These are phyloP conservation scores for Papilio polyxenes DNA, from an alignment of 1,140 invertebrate genomes.

Conservation along the genomic window DNA sequence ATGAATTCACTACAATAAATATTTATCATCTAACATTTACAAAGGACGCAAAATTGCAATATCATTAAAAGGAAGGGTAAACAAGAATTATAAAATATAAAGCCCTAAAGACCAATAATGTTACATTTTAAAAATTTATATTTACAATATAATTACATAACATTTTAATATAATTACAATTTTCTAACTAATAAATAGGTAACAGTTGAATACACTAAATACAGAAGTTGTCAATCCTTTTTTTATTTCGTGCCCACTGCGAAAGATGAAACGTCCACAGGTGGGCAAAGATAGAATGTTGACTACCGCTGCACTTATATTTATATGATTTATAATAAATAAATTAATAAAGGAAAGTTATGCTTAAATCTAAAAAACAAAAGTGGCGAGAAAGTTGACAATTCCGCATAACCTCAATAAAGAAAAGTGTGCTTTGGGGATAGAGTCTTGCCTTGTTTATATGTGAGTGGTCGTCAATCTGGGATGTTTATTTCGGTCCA, in stretches of 20 bases:
- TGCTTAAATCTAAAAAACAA: constrained; percentile 41
- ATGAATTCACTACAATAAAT: constrained; percentile 19
- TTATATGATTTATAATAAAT: constrained; percentile 8
- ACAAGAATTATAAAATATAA: constrained; percentile 19
- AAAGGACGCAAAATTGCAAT: constrained; percentile 32
- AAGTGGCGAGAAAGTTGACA: constrained; percentile 45
- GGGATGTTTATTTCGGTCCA: constrained; percentile 82
- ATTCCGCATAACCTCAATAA: constrained; percentile 49
- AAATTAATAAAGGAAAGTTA: constrained; percentile 29
- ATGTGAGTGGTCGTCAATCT: constrained; percentile 64
- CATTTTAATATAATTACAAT: constrained; percentile 5
- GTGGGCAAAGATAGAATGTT: background rate
- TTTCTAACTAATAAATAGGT: constrained; percentile 21
- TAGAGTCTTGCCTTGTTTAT: constrained; percentile 45
- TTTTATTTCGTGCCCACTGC: background rate
- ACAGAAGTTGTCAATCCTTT: constrained; percentile 1
- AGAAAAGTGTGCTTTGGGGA: constrained; percentile 44
- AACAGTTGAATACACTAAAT: constrained; percentile 12
- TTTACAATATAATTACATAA: constrained; percentile 16
- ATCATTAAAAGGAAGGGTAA: background rate
- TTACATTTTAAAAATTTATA: constrained; percentile 10
- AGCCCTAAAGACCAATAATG: background rate
- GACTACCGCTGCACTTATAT: background rate
- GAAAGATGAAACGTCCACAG: background rate
- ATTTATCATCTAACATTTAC: constrained; percentile 5